Evolutionary conservation across 2,113 vertebrate genomes (phyloP).

Genomic region (Trochalopteron elliotii): DNA sequence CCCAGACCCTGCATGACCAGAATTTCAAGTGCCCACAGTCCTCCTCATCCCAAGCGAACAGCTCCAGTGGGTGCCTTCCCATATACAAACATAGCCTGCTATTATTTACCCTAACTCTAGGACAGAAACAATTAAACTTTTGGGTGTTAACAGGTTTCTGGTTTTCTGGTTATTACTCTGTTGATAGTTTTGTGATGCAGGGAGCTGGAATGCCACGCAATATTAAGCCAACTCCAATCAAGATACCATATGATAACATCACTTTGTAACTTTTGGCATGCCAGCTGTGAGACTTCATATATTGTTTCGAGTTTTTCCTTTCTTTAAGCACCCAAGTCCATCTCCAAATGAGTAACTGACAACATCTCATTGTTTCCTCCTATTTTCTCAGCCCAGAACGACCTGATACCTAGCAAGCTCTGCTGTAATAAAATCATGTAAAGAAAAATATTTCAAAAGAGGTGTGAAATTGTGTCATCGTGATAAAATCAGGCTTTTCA

Average conservation of each 20-base stretch:
- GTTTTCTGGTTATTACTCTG: not conserved
- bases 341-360: not conserved
- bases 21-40: not conserved
- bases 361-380: not conserved
- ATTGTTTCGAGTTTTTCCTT: not conserved
- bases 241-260: not conserved
- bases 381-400: not conserved
- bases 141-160: not conserved
- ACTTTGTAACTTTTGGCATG: not conserved
- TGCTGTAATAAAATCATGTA: not conserved
- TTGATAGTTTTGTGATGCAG: not conserved
- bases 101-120: not conserved
- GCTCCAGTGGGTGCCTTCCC: not conserved
- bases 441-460: slow-evolving; percentile 46
- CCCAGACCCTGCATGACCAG: not conserved
- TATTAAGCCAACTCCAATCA: not conserved
- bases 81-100: not conserved
- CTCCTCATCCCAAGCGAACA: not conserved
- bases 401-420: not conserved
- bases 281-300: not conserved
- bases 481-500: slow-evolving; percentile 3
- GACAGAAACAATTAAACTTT: not conserved
- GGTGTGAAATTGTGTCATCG: not conserved
- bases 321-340: not conserved
- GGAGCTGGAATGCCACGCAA: not conserved